Evolutionary conservation across 2,113 vertebrate genomes (phyloP).

Genomic region (Noturus placidus): DNA sequence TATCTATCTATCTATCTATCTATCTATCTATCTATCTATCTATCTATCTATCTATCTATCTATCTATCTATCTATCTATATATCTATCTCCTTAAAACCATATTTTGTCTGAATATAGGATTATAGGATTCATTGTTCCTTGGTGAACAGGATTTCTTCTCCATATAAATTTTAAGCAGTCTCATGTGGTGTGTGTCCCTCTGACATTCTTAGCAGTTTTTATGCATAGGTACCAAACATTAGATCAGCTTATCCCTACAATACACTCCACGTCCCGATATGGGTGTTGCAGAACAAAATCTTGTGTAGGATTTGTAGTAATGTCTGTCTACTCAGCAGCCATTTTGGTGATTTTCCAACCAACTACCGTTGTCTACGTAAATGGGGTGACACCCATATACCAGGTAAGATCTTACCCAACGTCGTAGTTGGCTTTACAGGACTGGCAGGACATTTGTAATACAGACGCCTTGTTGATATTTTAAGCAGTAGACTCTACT

Average conservation of each 20-base stretch:
- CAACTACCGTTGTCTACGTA: not conserved
- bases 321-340: not conserved
- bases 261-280: not conserved
- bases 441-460: not conserved
- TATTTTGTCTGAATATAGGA: not conserved
- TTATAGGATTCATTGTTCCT: not conserved
- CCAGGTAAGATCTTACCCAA: not conserved
- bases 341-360: not conserved
- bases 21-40: too few species aligned
- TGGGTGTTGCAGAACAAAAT: not conserved
- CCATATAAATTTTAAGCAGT: not conserved
- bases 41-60: too few species aligned
- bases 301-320: not conserved
- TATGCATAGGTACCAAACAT: not conserved
- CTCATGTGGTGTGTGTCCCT: not conserved
- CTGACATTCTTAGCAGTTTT: not conserved
- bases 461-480: not conserved
- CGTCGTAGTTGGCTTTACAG: not conserved
- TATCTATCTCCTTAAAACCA: not conserved
- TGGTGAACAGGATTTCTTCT: not conserved
- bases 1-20: too few species aligned
- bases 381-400: not conserved
- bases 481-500: not conserved
- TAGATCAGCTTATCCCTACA: not conserved
- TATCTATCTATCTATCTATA: too few species aligned